Evolutionary conservation across 2,888 invertebrate genomes (phyloP).

Genomic region (Stenodema calcarata): DNA sequence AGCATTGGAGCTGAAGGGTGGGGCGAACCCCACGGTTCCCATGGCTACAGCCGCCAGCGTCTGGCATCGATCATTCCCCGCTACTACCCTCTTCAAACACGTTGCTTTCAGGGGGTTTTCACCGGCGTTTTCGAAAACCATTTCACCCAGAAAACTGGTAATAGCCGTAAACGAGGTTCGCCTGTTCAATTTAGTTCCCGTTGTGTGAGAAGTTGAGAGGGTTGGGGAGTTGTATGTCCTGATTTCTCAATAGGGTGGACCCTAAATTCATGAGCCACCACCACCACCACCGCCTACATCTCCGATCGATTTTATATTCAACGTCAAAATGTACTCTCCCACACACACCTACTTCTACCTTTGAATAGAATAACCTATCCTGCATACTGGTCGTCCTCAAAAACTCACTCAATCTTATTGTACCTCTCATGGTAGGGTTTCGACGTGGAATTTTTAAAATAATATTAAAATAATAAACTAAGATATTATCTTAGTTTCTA

Average conservation of each 20-base stretch:
- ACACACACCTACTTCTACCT: too few species aligned
- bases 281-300: not conserved
- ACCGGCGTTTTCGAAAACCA: conserved; percentile 9
- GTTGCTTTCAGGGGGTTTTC: not conserved
- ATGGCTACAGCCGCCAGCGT: conserved; percentile 56
- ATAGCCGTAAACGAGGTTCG: conserved; percentile 19
- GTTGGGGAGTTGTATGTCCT: not conserved
- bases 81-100: conserved; percentile 47
- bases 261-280: not conserved
- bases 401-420: too few species aligned
- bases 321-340: too few species aligned
- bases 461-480: too few species aligned
- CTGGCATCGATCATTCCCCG: conserved; percentile 55
- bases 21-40: conserved; percentile 49
- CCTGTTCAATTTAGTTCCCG: conserved; percentile 4
- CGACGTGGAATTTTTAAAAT: too few species aligned
- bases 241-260: not conserved
- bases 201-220: not conserved
- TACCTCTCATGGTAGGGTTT: too few species aligned
- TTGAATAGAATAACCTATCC: too few species aligned
- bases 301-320: too few species aligned
- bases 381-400: too few species aligned
- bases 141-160: conserved; percentile 8
- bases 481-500: too few species aligned
- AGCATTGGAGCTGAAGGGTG: conserved; percentile 42